phyloP scores from a whole-genome alignment of 2,888 invertebrate genomes.

The Eupithecia dodoneata region DNA sequence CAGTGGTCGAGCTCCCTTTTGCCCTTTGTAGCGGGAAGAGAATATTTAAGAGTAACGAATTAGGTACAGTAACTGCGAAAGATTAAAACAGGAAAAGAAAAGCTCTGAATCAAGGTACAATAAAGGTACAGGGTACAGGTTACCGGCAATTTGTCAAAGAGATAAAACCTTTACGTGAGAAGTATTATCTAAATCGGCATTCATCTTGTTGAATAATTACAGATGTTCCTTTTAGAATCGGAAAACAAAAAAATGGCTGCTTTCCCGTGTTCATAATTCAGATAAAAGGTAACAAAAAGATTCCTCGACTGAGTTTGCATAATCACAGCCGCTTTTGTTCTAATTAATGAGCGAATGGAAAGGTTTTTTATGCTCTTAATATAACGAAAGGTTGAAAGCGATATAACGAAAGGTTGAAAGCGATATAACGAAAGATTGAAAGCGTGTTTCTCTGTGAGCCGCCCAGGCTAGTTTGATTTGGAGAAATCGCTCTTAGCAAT shows the following conservation, averaged over 20 bases:
- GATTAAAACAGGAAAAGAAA: slow-evolving; percentile 27
- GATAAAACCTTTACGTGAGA: slow-evolving; percentile 76
- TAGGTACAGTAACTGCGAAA: slow-evolving; percentile 6
- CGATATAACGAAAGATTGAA: no score
- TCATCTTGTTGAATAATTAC: slow-evolving; percentile 79
- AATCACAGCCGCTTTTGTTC: slow-evolving; percentile 13
- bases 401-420: neutral
- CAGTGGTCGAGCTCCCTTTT: neutral
- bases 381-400: neutral
- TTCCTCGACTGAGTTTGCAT: slow-evolving; percentile 23
- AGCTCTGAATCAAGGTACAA: slow-evolving; percentile 43
- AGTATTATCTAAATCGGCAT: slow-evolving; percentile 74
- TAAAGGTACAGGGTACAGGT: slow-evolving; percentile 52
- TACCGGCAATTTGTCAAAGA: slow-evolving; percentile 76
- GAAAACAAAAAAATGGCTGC: slow-evolving; percentile 50
- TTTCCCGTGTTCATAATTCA: slow-evolving; percentile 42
- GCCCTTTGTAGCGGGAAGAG: neutral
- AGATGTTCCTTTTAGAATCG: slow-evolving; percentile 56
- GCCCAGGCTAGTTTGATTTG: no score
- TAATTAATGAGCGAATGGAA: slow-evolving; percentile 20
- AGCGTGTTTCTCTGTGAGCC: no score
- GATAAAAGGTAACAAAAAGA: slow-evolving; percentile 19
- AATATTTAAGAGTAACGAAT: neutral
- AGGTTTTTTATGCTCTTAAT: slow-evolving; percentile 5
- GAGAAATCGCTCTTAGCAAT: no score